Percentiles rank a stretch among this genome's conserved stretches.
phyloP scores from a whole-genome alignment of 2,888 invertebrate species.

The Aleiodes testaceus region DNA sequence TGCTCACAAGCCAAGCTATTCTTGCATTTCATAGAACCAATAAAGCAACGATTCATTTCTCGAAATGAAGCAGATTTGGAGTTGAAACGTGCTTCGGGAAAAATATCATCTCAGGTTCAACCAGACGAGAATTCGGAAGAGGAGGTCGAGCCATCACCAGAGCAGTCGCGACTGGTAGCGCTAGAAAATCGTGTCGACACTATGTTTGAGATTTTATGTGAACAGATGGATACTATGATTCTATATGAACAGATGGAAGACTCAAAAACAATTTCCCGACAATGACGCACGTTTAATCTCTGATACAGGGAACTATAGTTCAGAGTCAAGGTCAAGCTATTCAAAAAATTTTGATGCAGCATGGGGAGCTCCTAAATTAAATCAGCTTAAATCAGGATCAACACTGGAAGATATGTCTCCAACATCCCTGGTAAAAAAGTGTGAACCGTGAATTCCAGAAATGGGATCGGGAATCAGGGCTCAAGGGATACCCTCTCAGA shows the following conservation, averaged over 20 bases:
- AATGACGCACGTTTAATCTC: too few relatives aligned
- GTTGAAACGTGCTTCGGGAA: slow-evolving; percentile 1
- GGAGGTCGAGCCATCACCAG: not conserved
- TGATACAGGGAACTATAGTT: too few relatives aligned
- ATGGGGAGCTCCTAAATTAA: not conserved
- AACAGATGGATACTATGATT: slow-evolving; percentile 4
- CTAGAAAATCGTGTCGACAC: slow-evolving; percentile 7
- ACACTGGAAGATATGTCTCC: not conserved
- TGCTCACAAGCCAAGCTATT: slow-evolving; percentile 1
- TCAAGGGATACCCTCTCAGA: not conserved
- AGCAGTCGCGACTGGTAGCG: slow-evolving; percentile 3
- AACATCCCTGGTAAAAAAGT: slow-evolving; percentile 1
- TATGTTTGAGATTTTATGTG: slow-evolving; percentile 12
- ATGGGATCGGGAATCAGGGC: not conserved
- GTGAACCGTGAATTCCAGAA: slow-evolving; percentile 8
- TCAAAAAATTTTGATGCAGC: not conserved
- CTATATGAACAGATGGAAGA: too few relatives aligned
- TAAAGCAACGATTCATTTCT: slow-evolving; percentile 1
- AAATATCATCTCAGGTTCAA: not conserved
- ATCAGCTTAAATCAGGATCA: not conserved
- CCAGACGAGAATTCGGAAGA: not conserved
- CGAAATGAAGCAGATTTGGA: not conserved
- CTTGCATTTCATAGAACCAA: not conserved
- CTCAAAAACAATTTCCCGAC: too few relatives aligned
- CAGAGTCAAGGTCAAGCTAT: not conserved